Percentiles rank a stretch among this genome's conserved stretches.
These are phyloP conservation scores for Enoplosus armatus DNA, from an alignment of 2,797 vertebrate genomes.

Conservation along the genomic window DNA sequence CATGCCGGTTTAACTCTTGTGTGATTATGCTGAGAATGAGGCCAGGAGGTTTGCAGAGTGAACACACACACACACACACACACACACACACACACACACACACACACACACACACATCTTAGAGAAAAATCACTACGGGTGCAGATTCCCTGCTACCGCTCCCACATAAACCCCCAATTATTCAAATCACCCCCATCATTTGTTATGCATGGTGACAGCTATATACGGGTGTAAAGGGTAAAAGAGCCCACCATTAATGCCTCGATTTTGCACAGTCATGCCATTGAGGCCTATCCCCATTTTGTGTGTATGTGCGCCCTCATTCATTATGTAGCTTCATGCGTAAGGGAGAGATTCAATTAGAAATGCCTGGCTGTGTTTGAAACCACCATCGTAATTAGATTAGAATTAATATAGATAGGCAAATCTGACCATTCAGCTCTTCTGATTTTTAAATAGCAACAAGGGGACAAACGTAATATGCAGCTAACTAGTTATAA, in stretches of 20 bases:
- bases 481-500: background rate
- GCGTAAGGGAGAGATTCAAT: conserved; percentile 54
- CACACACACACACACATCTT: conserved; percentile 3
- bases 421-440: conserved; percentile 60
- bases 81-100: conserved; percentile 19
- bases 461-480: too few relatives aligned
- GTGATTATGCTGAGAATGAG: conserved; percentile 6
- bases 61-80: background rate
- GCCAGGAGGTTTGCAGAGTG: background rate
- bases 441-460: conserved; percentile 46
- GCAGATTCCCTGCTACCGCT: conserved; percentile 40
- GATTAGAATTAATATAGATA: conserved; percentile 49
- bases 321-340: conserved; percentile 62
- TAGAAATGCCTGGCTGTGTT: conserved; percentile 67
- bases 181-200: conserved; percentile 65
- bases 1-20: background rate
- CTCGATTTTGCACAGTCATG: conserved; percentile 56
- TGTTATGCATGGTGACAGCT: conserved; percentile 58
- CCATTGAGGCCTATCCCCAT: conserved; percentile 23
- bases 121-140: conserved; percentile 30
- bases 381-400: conserved; percentile 64
- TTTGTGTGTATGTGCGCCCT: conserved; percentile 37
- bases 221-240: conserved; percentile 53
- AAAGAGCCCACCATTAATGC: conserved; percentile 53
- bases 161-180: conserved; percentile 59